Percentiles rank a stretch among this genome's conserved stretches.
These are phyloP conservation scores for Macquaria ambigua DNA, from an alignment of 2,113 vertebrate species.

Conservation along the genomic window DNA sequence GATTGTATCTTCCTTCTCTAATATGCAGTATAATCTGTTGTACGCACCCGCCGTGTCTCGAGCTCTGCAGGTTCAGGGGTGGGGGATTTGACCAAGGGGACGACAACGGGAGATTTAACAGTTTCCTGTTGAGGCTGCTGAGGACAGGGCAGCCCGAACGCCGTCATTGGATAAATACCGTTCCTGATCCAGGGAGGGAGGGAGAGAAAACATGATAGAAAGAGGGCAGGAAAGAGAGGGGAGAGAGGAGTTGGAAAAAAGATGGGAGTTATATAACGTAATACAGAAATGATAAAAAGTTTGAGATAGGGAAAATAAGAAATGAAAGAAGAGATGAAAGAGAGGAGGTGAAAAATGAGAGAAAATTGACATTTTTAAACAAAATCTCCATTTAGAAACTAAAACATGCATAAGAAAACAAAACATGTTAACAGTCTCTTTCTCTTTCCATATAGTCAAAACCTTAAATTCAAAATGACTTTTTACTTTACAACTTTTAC, in stretches of 20 bases:
- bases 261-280: background rate
- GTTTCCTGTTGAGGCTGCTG: constrained; percentile 93
- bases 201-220: background rate
- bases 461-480: background rate
- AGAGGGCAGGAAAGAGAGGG: background rate
- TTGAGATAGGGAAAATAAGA: background rate
- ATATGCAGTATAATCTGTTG: background rate
- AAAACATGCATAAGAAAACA: background rate
- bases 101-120: constrained; percentile 91
- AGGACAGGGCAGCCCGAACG: constrained; percentile 91
- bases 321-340: background rate
- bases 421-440: background rate
- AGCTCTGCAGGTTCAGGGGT: constrained; percentile 96
- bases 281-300: background rate
- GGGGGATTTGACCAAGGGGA: constrained; percentile 93
- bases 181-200: constrained; percentile 84
- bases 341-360: background rate
- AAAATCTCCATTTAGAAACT: background rate
- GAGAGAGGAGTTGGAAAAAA: background rate
- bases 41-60: constrained; percentile 93
- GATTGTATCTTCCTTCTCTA: background rate
- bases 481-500: background rate
- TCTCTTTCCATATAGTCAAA: background rate
- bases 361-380: background rate
- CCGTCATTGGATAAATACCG: constrained; percentile 97